Evolutionary conservation across 2,888 invertebrate genomes (phyloP), one percentile per base, ranked within the genome.

Genomic region (Argyresthia albistria): DNA sequence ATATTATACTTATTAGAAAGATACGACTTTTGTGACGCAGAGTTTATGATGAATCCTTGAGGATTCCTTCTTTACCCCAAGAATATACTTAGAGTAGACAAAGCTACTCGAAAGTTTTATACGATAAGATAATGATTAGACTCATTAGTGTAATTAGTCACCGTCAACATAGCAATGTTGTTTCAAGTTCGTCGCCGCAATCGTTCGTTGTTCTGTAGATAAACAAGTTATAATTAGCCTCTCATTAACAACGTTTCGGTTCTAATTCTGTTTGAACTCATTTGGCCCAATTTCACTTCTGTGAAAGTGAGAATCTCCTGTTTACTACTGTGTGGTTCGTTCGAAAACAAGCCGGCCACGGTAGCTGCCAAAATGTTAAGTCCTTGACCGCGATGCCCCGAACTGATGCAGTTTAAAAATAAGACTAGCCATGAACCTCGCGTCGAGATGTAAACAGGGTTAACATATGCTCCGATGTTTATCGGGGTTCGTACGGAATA

Each of bases 361-460:
- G 69, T 70, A 70, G 73, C 73, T 69, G 82, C 83, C 82, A 80
- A 82, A 84, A 80, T 4, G 81, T 76, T 74, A 66, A 79, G 67
- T 75, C 81, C 84, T 82, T 86, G 83, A 82, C 83, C 84, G 81
- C 82, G 62, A 62, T 58, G 73, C 76, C 78, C 75, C 71, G 61
- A 82, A 8, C 11, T 25, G 25, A 25, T 25, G 25, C 25, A 25
- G 25, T 25, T 25, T 25, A 25, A 25, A 25, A 25, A n/a, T 35
- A 11, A 80, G 69, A 79, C 74, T 71, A 77, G 72, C 82, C 84
- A 64, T 86, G 86, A 84, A 86, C 86, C 80, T 80, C 65, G 69
- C 65, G 65, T 70, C 69, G 25, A 25, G 25, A 25, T 25, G 25
- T 25, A 25, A 25, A 25, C 25, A 25, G 25, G 25, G 25, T 25